Conservation (phyloP, 2,888 invertebrate genomes). For the Athalia rosae region DNA sequence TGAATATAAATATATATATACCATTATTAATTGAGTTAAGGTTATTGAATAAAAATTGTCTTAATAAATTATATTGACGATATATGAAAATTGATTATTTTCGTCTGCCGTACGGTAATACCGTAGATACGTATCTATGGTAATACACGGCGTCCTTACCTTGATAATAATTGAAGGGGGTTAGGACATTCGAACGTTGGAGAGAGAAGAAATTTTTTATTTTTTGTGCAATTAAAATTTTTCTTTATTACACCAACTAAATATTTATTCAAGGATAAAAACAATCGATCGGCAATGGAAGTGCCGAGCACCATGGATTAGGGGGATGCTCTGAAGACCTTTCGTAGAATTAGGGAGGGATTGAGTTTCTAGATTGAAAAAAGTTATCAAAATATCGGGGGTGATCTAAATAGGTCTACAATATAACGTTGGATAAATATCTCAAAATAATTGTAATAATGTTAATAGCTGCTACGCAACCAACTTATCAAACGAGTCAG, state of each 20-base stretch:
- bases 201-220: slow-evolving; percentile 5
- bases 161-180: no score
- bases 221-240: slow-evolving; percentile 54
- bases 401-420: slow-evolving; percentile 44
- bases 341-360: slow-evolving; percentile 2
- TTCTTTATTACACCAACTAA: slow-evolving; percentile 68
- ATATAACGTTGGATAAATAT: slow-evolving; percentile 54
- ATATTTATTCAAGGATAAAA: slow-evolving; percentile 61
- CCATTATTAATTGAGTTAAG: slow-evolving; percentile 65
- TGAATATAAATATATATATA: slow-evolving; percentile 69
- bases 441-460: slow-evolving; percentile 53
- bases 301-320: not conserved
- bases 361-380: slow-evolving; percentile 9
- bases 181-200: not conserved
- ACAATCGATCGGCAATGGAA: slow-evolving; percentile 57
- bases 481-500: slow-evolving; percentile 57
- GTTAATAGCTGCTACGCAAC: slow-evolving; percentile 53
- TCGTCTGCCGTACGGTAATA: not conserved
- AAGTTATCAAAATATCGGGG: slow-evolving; percentile 32
- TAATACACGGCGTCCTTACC: no score
- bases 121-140: no score
- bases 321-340: not conserved
- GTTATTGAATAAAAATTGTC: slow-evolving; percentile 64
- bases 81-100: not conserved
- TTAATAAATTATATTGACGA: slow-evolving; percentile 72